A percentile compares a stretch with the other conserved stretches of the same genome.
These are phyloP conservation scores for Sphaerodactylus townsendi DNA, from an alignment of 2,113 vertebrate genomes.

Conservation along the genomic window DNA sequence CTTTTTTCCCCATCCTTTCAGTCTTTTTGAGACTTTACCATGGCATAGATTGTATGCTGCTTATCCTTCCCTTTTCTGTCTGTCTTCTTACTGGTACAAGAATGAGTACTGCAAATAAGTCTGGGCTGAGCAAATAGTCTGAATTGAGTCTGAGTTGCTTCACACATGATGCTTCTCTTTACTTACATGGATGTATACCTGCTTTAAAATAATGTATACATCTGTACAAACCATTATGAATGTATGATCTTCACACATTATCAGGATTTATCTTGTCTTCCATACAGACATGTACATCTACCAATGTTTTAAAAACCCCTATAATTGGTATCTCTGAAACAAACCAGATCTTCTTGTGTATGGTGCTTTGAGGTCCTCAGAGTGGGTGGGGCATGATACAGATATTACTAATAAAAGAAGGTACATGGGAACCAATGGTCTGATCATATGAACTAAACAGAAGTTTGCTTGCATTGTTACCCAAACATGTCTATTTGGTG, in stretches of 20 bases:
- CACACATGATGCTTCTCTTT: too few relatives aligned
- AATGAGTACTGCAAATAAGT: neutral
- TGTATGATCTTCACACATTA: too few relatives aligned
- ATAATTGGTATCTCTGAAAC: neutral
- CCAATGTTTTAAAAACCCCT: neutral
- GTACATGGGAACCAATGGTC: neutral
- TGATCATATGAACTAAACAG: neutral
- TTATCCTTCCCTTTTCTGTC: neutral
- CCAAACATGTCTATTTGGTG: slow-evolving; percentile 23
- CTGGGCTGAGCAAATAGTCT: neutral
- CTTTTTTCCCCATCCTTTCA: neutral
- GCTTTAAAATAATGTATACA: too few relatives aligned
- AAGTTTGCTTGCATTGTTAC: neutral
- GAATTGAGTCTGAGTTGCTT: too few relatives aligned
- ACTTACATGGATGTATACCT: too few relatives aligned
- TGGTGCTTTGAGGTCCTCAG: neutral
- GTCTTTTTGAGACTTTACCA: neutral
- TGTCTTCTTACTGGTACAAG: neutral
- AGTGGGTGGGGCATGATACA: neutral
- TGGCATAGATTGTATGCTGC: neutral
- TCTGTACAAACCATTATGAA: too few relatives aligned
- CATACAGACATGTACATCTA: neutral
- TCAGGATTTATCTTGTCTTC: too few relatives aligned
- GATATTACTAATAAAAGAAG: too few relatives aligned
- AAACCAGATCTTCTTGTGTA: neutral